These are phyloP conservation scores for Agrilus cyanescens DNA, from an alignment of 2,888 invertebrate species.

Conservation along the genomic window DNA sequence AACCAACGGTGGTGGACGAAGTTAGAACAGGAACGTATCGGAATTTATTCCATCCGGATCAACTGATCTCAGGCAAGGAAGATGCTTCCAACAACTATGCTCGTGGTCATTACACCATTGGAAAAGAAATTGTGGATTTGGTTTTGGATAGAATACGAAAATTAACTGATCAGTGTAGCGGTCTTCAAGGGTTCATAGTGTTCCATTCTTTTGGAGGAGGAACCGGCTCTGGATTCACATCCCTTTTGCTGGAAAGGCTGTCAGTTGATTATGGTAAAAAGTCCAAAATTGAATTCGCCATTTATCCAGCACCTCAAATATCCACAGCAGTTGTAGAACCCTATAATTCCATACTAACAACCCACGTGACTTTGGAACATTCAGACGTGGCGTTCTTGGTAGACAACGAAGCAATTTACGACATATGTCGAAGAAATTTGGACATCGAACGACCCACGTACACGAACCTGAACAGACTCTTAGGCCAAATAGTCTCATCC, in stretches of 20 bases:
- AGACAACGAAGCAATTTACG: constrained; percentile 35
- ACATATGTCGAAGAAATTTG: constrained; percentile 48
- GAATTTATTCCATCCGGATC: constrained; percentile 67
- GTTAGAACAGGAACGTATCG: constrained; percentile 54
- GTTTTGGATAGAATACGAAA: constrained; percentile 57
- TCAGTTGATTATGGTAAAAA: constrained; percentile 9
- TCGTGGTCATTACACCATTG: constrained; percentile 70
- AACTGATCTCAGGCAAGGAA: constrained; percentile 70
- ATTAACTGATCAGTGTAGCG: constrained; percentile 49
- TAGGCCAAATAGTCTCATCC: constrained; percentile 43
- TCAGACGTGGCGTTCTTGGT: constrained; percentile 51
- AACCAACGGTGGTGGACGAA: constrained; percentile 68
- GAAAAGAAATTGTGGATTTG: constrained; percentile 57
- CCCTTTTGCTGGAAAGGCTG: constrained; percentile 34
- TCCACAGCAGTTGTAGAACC: constrained; percentile 43
- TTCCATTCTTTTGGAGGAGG: constrained; percentile 53
- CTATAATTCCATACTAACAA: constrained; percentile 50
- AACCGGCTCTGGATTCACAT: constrained; percentile 53
- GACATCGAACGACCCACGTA: constrained; percentile 50
- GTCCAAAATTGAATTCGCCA: constrained; percentile 28
- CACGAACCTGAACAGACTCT: constrained; percentile 51
- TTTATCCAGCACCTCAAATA: constrained; percentile 16
- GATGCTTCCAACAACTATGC: constrained; percentile 82
- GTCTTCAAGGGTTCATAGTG: constrained; percentile 47
- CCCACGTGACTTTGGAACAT: constrained; percentile 48